Evolutionary conservation across 2,113 vertebrate species (phyloP).

Genomic region (Pachycephala philippinensis): DNA sequence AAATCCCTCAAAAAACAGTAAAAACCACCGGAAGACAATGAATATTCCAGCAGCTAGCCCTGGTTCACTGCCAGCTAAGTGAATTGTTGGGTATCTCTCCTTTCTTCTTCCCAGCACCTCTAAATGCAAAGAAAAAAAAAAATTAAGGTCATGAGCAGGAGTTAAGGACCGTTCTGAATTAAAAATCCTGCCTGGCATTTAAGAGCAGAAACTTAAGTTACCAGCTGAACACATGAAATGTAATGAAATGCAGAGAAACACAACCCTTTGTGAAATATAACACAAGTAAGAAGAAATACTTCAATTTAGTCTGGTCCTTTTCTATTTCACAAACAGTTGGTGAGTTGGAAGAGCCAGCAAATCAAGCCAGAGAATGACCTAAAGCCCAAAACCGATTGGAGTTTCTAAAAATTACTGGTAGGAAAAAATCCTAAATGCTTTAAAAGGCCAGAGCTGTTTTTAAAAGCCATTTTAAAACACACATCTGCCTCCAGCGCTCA

Average conservation of each 20-base stretch:
- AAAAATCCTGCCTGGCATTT: neutral
- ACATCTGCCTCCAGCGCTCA: neutral
- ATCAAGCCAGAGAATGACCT: conserved; percentile 12
- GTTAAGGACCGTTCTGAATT: neutral
- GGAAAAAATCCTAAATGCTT: neutral
- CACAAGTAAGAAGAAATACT: neutral
- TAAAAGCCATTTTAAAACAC: neutral
- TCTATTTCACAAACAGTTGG: neutral
- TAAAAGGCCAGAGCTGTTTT: neutral
- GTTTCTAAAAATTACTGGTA: neutral
- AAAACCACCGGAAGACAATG: neutral
- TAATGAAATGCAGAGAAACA: neutral
- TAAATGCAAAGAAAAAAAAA: neutral
- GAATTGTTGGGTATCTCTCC: neutral
- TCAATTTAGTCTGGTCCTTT: neutral
- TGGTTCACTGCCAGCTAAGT: neutral
- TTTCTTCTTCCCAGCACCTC: neutral
- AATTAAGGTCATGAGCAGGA: neutral
- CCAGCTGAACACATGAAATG: neutral
- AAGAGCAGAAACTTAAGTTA: neutral
- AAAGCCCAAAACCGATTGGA: neutral
- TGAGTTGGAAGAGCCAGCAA: neutral
- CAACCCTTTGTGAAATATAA: neutral
- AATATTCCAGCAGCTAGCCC: neutral
- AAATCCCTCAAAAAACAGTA: neutral